Evolutionary conservation across 2,888 invertebrate species (phyloP).

Genomic region (Tanytarsus gracilentus): DNA sequence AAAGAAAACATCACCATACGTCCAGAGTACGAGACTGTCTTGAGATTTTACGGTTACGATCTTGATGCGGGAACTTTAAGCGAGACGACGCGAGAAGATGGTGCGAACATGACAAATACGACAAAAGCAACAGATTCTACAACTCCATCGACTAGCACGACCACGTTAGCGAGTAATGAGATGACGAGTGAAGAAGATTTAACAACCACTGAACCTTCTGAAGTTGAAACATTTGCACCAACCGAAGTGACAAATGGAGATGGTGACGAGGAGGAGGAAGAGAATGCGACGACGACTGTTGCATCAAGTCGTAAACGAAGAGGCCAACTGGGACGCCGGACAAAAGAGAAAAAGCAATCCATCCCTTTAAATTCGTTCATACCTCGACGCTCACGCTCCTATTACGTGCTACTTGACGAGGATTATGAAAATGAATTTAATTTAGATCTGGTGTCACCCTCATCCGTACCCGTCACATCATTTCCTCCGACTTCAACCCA

Average conservation of each 20-base stretch:
- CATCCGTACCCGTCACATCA: constrained; percentile 10
- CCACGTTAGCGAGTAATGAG: constrained; percentile 30
- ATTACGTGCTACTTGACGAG: constrained; percentile 15
- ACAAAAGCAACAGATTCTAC: constrained; percentile 15
- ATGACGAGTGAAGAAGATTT: constrained; percentile 32
- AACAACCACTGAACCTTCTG: constrained; percentile 33
- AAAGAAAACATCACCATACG: constrained; percentile 67
- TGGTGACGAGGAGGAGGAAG: constrained; percentile 24
- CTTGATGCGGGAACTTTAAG: constrained; percentile 46
- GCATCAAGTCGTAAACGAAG: constrained; percentile 3
- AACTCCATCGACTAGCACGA: constrained; percentile 30
- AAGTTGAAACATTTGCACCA: constrained; percentile 27
- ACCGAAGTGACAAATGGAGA: constrained; percentile 24
- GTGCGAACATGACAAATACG: constrained; percentile 32
- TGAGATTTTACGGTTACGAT: constrained; percentile 75
- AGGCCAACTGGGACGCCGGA: constrained; percentile 13
- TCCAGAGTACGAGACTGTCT: constrained; percentile 60
- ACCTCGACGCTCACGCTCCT: constrained; percentile 7
- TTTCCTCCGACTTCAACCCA: constrained; percentile 22
- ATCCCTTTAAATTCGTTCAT: no score
- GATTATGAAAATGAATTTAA: constrained; percentile 21
- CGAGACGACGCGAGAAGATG: no score
- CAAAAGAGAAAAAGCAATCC: constrained; percentile 4
- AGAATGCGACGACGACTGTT: constrained; percentile 7
- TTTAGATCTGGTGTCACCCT: constrained; percentile 1